Base-by-base conservation (phyloP, 2,113 vertebrate genomes). In the Pelobates fuscus region DNA sequence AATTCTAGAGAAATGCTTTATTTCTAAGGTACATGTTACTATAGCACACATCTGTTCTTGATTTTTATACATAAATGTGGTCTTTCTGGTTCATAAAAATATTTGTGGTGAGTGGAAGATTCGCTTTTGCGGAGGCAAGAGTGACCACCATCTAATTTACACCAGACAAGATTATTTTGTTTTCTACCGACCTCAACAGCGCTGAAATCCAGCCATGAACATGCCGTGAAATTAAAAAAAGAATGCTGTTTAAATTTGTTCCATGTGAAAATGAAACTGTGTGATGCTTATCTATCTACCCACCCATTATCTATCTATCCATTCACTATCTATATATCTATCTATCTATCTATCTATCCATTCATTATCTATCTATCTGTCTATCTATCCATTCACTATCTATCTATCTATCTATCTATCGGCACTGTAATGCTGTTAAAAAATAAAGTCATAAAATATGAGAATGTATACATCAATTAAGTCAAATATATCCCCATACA, bases 1-100 rank as follows among this genome's bases (percentile, higher is more conserved):
- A 17, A 60, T 70, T 60, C 32, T 27, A 59, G 41, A 27, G 58
- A 27, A 12, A 41, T 57, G 54, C 30, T 44, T 59, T 57, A 20
- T 69, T 30, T 5, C 32, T 37, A 55, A 23, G 1, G 21, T 8
- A 23, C 10, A 23, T 55, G 5, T 10, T n/a, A 23, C 52, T n/a
- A 55, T 21, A n/a, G 24, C 37, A 4, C 23, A 55, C 71, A 74
- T 15, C 71, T 65, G 61, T 29, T 66, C 20, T 55, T 65, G 14
- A 74, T 74, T 74, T 41, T 26, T 15, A 23, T 26, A 18, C 62
- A 74, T 54, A 74, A 58, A 44, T 64, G 54, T 58, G 32, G 30
- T 43, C 30, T 30, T 66, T 37, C 20, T 54, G 21, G 3, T 25
- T 64, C 60, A 54, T 73, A 74, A 66, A 65, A 65, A 57, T 17